Evolutionary conservation across 2,888 invertebrate species (phyloP).

Genomic region (Magallana nippona): DNA sequence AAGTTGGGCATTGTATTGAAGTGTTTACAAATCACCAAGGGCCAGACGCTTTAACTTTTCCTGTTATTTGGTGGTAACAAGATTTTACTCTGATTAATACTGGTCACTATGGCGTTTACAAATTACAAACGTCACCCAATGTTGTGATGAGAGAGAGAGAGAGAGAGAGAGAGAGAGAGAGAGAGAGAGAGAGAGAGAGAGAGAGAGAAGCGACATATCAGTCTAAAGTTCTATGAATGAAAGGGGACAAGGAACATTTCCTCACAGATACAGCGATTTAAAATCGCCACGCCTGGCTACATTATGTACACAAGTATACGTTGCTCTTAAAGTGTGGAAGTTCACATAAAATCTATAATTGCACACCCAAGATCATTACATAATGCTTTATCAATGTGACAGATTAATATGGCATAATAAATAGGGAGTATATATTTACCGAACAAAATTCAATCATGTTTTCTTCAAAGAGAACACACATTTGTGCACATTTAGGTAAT

Average conservation of each 20-base stretch:
- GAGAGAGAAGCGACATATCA: background rate
- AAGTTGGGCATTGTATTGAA: background rate
- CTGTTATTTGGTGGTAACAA: conserved; percentile 22
- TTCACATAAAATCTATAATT: background rate
- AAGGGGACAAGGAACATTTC: background rate
- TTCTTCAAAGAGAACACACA: too few species aligned
- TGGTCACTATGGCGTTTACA: background rate
- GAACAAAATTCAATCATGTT: too few species aligned
- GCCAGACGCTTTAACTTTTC: conserved; percentile 3
- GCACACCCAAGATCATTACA: background rate
- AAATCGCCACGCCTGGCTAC: background rate
- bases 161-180: too few species aligned
- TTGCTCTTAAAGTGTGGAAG: background rate
- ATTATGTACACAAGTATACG: background rate
- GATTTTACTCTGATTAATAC: background rate
- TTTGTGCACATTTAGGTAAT: too few species aligned
- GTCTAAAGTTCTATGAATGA: background rate
- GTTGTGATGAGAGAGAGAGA: background rate
- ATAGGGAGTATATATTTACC: too few species aligned
- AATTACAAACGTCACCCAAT: background rate
- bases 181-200: too few species aligned
- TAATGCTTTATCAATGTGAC: background rate
- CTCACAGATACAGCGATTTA: background rate
- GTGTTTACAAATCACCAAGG: conserved; percentile 8
- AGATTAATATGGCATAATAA: too few species aligned